Evolutionary conservation across 2,888 invertebrate genomes (phyloP).

Genomic region (Caenorhabditis becei): DNA sequence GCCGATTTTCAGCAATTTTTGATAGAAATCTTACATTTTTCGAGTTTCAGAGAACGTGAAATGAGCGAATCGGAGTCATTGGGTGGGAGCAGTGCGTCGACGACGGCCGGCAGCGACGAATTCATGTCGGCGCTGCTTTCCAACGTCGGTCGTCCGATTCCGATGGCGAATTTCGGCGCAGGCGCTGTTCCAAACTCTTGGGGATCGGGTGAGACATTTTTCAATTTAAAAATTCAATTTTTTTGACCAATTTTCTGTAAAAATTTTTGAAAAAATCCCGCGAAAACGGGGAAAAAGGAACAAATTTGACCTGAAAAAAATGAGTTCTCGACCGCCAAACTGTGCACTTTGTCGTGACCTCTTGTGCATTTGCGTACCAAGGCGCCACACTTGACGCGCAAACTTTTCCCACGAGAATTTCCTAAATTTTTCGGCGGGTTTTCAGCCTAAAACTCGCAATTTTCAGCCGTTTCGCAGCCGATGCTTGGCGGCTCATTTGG

Average conservation of each 20-base stretch:
- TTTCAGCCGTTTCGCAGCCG: slow-evolving; percentile 72
- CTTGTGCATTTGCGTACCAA: neutral
- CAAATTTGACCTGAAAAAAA: neutral
- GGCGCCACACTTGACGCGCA: slow-evolving; percentile 15
- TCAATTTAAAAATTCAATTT: neutral
- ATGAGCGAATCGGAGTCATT: slow-evolving; percentile 80
- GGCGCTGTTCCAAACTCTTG: slow-evolving; percentile 59
- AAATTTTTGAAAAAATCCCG: slow-evolving; percentile 1
- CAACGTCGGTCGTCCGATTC: slow-evolving; percentile 71
- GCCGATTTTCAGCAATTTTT: neutral
- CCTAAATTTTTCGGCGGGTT: neutral
- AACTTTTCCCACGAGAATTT: neutral
- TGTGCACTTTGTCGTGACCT: slow-evolving; percentile 16
- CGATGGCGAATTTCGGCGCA: slow-evolving; percentile 45
- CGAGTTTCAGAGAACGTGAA: slow-evolving; percentile 73
- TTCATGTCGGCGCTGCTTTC: slow-evolving; percentile 73
- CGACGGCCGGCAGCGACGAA: slow-evolving; percentile 71
- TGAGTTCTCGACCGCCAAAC: neutral
- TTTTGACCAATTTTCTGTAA: neutral
- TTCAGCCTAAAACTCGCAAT: neutral
- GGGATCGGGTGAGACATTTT: slow-evolving; percentile 65
- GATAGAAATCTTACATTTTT: neutral
- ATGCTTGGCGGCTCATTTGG: slow-evolving; percentile 74
- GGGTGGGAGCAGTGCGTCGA: slow-evolving; percentile 73
- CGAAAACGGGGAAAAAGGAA: neutral